A percentile compares a stretch with the other conserved stretches of the same genome.
Conservation (phyloP, 2,797 vertebrate species). For the Syndactyla subalaris region DNA sequence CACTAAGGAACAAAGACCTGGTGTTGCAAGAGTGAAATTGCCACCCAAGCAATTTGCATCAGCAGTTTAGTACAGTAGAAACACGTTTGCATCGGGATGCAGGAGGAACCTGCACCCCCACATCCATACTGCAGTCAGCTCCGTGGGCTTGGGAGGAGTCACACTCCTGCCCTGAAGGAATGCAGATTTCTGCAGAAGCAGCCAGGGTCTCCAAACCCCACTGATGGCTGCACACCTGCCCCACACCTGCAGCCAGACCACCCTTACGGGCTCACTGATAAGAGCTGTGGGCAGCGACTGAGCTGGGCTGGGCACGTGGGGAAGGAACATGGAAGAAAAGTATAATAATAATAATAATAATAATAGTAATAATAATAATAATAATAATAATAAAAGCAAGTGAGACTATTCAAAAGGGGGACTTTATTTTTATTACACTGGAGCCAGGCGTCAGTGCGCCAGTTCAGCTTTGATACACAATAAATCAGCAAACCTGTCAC, state of each 20-base stretch:
- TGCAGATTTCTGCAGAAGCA: background rate
- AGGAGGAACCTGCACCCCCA: background rate
- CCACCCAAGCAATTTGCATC: background rate
- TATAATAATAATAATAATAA: no score
- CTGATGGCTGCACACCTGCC: accelerated
- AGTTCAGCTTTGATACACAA: conserved; percentile 85
- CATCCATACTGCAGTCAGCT: background rate
- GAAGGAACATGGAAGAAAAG: background rate
- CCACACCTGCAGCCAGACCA: background rate
- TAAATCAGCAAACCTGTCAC: conserved; percentile 85
- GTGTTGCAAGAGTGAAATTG: accelerated
- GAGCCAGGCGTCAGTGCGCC: conserved; percentile 81
- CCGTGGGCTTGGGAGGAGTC: accelerated
- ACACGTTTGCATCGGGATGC: accelerated
- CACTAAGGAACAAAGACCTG: background rate
- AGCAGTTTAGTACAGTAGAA: background rate
- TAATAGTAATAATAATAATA: no score
- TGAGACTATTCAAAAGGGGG: conserved; percentile 76
- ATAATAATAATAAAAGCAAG: background rate
- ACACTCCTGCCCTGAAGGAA: accelerated
- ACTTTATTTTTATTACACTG: conserved; percentile 95
- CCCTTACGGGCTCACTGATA: accelerated
- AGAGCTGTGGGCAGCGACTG: accelerated
- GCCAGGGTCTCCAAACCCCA: accelerated
- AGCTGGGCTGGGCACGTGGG: background rate